A percentile compares a stretch with the other conserved stretches of the same genome.
These are phyloP conservation scores for Gambusia yucatana DNA, from an alignment of 2,797 vertebrate genomes.

Conservation along the genomic window DNA sequence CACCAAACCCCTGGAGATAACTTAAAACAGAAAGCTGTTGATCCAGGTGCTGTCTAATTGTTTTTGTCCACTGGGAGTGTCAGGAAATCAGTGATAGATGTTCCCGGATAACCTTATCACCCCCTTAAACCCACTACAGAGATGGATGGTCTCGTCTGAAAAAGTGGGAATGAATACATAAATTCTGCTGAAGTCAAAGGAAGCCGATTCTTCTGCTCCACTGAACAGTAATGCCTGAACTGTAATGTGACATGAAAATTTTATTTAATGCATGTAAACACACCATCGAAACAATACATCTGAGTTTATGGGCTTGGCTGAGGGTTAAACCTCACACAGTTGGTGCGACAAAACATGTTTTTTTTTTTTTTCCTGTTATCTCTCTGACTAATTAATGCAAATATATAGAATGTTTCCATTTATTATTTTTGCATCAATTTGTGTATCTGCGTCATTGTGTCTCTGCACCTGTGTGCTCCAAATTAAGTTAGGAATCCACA, in stretches of 20 bases:
- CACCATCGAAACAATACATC: not conserved
- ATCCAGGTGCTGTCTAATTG: constrained; percentile 83
- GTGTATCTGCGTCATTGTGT: constrained; percentile 16
- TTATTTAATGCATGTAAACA: constrained; percentile 9
- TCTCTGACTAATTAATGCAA: constrained; percentile 22
- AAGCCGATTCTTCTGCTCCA: constrained; percentile 45
- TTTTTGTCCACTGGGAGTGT: constrained; percentile 75
- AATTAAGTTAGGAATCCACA: constrained; percentile 62
- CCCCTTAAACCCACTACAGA: constrained; percentile 58
- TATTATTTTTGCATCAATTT: not conserved
- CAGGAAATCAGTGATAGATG: constrained; percentile 76
- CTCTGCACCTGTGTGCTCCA: constrained; percentile 40
- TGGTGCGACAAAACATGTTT: constrained; percentile 20
- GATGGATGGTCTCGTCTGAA: constrained; percentile 39
- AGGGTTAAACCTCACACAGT: constrained; percentile 5
- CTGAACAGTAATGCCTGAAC: constrained; percentile 48
- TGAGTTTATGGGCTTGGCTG: constrained; percentile 6
- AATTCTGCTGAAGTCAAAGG: constrained; percentile 45
- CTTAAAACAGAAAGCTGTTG: constrained; percentile 76
- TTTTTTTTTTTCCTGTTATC: constrained; percentile 22
- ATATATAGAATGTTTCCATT: constrained; percentile 36
- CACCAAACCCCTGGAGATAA: constrained; percentile 60
- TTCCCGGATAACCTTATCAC: constrained; percentile 74
- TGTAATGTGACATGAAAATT: constrained; percentile 16
- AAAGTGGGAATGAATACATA: constrained; percentile 40